Evolutionary conservation across 2,888 invertebrate species (phyloP).

Genomic region (Strigamia maritima): DNA sequence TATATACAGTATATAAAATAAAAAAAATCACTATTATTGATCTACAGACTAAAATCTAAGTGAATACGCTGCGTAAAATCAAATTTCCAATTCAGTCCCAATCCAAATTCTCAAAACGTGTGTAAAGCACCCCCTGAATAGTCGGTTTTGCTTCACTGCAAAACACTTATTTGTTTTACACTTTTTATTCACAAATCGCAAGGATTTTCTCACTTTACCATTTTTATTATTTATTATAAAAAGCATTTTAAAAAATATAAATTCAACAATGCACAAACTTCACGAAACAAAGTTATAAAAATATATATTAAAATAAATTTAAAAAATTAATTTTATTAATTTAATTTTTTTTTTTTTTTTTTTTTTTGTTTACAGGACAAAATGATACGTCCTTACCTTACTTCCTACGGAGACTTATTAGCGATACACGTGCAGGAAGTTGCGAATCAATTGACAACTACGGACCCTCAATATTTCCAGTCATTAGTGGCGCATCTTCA

Average conservation of each 20-base stretch:
- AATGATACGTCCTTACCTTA: conserved; percentile 44
- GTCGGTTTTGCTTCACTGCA: neutral
- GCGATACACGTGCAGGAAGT: conserved; percentile 44
- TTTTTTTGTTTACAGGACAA: conserved; percentile 43
- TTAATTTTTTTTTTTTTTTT: neutral
- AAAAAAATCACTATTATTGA: neutral
- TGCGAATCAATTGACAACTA: conserved; percentile 43
- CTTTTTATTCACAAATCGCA: neutral
- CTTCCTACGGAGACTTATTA: conserved; percentile 44
- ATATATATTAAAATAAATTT: neutral
- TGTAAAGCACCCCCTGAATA: neutral
- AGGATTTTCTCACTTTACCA: neutral
- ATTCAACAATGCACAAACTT: too few relatives aligned
- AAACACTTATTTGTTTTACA: neutral
- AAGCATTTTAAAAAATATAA: too few relatives aligned
- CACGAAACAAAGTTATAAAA: neutral
- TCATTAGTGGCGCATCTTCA: conserved; percentile 44
- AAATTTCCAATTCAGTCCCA: neutral
- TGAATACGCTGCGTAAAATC: neutral
- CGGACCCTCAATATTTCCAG: conserved; percentile 45
- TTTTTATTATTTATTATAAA: neutral
- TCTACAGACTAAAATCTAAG: neutral
- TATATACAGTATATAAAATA: neutral
- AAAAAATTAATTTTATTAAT: neutral
- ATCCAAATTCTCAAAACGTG: neutral